Percentiles rank a stretch among this genome's conserved stretches.
Evolutionary conservation across 1,140 invertebrate species (phyloP).

Genomic region (Oscheius sp.): DNA sequence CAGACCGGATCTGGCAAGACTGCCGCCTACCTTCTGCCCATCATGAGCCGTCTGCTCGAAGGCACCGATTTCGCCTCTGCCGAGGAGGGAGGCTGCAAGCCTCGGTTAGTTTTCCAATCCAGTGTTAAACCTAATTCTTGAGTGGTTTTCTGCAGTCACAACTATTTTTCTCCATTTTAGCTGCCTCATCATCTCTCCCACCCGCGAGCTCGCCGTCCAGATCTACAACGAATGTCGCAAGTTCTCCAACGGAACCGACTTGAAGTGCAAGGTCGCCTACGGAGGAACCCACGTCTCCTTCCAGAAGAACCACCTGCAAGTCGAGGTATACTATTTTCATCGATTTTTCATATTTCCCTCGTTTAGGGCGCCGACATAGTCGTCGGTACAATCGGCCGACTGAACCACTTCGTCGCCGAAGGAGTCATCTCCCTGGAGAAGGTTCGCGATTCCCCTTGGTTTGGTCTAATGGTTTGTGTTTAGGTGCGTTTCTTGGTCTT

Average conservation of each 20-base stretch:
- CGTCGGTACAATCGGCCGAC: constrained; percentile 85
- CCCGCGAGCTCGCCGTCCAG: constrained; percentile 89
- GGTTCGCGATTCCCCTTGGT: constrained; percentile 43
- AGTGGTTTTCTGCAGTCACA: constrained; percentile 45
- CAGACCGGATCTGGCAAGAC: constrained; percentile 76
- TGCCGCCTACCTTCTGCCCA: constrained; percentile 90
- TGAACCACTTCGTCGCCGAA: constrained; percentile 78
- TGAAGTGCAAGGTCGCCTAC: constrained; percentile 40
- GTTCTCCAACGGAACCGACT: constrained; percentile 74
- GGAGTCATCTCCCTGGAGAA: constrained; percentile 63
- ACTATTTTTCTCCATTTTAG: constrained; percentile 80
- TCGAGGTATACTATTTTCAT: not conserved
- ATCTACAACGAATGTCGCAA: constrained; percentile 94
- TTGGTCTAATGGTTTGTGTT: constrained; percentile 63
- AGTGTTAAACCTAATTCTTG: too few species aligned
- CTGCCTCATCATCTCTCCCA: constrained; percentile 87
- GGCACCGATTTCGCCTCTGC: constrained; percentile 56
- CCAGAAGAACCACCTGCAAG: constrained; percentile 33
- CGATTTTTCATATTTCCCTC: not conserved
- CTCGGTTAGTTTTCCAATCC: not conserved
- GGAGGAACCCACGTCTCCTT: constrained; percentile 18
- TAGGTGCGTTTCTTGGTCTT: constrained; percentile 77
- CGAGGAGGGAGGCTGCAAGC: not conserved
- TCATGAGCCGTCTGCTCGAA: constrained; percentile 89
- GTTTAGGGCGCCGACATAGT: constrained; percentile 78